Evolutionary conservation across 2,888 invertebrate genomes (phyloP).

Genomic region (Cyclophora albipunctata): DNA sequence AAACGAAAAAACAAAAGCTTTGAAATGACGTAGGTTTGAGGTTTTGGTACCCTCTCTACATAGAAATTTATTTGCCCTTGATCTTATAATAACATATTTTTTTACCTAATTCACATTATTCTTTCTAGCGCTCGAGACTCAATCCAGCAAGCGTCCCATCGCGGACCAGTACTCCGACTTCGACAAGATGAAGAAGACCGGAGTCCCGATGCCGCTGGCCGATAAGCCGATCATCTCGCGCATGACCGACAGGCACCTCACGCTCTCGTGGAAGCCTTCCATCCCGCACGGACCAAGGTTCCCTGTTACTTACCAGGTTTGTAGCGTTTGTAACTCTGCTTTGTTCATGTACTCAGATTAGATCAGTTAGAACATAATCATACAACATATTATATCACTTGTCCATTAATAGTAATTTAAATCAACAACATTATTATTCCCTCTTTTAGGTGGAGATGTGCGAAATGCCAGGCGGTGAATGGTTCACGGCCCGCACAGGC

Average conservation of each 20-base stretch:
- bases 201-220: constrained; percentile 89
- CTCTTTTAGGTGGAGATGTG: constrained; percentile 86
- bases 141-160: constrained; percentile 78
- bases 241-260: constrained; percentile 92
- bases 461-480: constrained; percentile 92
- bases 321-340: background rate
- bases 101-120: background rate
- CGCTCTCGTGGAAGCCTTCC: constrained; percentile 95
- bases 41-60: too few species aligned
- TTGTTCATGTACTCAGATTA: too few species aligned
- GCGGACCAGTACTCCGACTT: constrained; percentile 88
- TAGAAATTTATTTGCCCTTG: too few species aligned
- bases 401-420: too few species aligned
- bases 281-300: constrained; percentile 89
- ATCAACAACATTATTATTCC: too few species aligned
- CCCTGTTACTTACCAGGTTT: constrained; percentile 93
- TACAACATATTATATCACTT: too few species aligned
- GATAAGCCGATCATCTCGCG: constrained; percentile 94
- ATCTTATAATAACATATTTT: too few species aligned
- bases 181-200: constrained; percentile 87
- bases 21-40: too few species aligned
- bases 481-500: constrained; percentile 91
- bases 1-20: too few species aligned
- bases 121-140: constrained; percentile 78
- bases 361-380: too few species aligned